phyloP scores from a whole-genome alignment of 1,140 invertebrate species.

The Drosophila tristis region DNA sequence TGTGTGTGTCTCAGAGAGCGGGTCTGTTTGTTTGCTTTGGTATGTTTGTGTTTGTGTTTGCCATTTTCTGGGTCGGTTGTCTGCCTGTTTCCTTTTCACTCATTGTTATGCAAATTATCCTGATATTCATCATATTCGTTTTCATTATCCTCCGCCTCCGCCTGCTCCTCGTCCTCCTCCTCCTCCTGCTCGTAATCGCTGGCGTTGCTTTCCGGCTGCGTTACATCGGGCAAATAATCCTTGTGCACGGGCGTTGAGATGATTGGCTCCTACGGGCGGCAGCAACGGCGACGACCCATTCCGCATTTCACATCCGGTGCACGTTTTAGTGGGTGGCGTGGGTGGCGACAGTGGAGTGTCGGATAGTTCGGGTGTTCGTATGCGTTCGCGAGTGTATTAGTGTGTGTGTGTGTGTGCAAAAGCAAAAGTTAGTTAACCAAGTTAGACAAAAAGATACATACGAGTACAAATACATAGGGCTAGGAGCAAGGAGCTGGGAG shows the following conservation, averaged over 20 bases:
- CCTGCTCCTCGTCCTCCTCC: slow-evolving; percentile 81
- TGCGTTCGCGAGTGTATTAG: slow-evolving; percentile 27
- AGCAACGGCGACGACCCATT: background rate
- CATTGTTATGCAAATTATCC: slow-evolving; percentile 84
- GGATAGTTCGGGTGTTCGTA: slow-evolving; percentile 25
- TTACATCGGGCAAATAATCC: slow-evolving; percentile 84
- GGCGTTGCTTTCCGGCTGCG: slow-evolving; percentile 80
- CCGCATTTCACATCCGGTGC: slow-evolving; percentile 2
- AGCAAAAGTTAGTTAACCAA: slow-evolving; percentile 79
- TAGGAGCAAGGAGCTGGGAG: too few relatives aligned
- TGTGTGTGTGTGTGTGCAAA: slow-evolving; percentile 66
- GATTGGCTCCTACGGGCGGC: slow-evolving; percentile 72
- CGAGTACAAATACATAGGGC: slow-evolving; percentile 16
- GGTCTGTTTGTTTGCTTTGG: slow-evolving; percentile 58
- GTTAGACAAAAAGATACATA: slow-evolving; percentile 62
- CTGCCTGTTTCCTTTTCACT: slow-evolving; percentile 69
- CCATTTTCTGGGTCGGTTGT: slow-evolving; percentile 35
- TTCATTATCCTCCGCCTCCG: slow-evolving; percentile 80
- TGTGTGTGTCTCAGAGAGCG: slow-evolving; percentile 45
- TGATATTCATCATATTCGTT: slow-evolving; percentile 84
- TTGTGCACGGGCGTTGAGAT: slow-evolving; percentile 83
- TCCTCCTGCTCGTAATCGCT: slow-evolving; percentile 84
- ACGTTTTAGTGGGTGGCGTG: too few relatives aligned
- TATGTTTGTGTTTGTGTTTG: slow-evolving; percentile 47
- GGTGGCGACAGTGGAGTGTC: slow-evolving; percentile 3